Conservation (phyloP, 2,797 vertebrate species). For the Rhodeus uyekii region DNA sequence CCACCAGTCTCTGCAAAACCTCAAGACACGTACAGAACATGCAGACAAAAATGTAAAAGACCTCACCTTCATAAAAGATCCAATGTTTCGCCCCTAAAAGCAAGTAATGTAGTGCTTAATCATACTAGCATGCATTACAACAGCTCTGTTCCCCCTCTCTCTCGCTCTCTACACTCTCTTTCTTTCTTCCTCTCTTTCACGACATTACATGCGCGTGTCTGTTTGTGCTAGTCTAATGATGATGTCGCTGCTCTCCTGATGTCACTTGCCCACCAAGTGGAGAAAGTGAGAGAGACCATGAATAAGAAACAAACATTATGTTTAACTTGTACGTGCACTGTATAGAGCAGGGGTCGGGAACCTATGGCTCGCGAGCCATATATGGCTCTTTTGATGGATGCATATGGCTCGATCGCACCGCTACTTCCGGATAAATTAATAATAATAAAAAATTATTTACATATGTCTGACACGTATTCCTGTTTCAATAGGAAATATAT, state of each 20-base stretch:
- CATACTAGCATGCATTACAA: constrained; percentile 49
- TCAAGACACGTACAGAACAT: background rate
- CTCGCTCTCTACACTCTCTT: constrained; percentile 39
- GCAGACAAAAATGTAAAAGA: constrained; percentile 22
- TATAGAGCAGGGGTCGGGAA: too few relatives aligned
- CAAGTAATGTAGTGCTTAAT: constrained; percentile 48
- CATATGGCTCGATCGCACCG: too few relatives aligned
- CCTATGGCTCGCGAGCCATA: too few relatives aligned
- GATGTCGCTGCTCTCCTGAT: constrained; percentile 49
- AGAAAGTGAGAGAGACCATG: constrained; percentile 37
- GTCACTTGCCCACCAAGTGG: constrained; percentile 41
- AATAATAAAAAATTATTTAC: too few relatives aligned
- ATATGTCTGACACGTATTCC: background rate
- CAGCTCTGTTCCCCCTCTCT: constrained; percentile 46
- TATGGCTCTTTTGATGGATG: too few relatives aligned
- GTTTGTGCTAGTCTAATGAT: constrained; percentile 56
- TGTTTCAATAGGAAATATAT: background rate
- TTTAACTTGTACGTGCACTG: background rate
- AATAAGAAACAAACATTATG: constrained; percentile 34
- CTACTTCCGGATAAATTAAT: too few relatives aligned
- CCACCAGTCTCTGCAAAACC: background rate
- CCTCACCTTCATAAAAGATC: constrained; percentile 52
- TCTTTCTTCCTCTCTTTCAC: constrained; percentile 36
- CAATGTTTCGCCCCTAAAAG: constrained; percentile 39
- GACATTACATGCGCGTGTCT: constrained; percentile 58